Conservation (phyloP, 2,797 vertebrate species). For the Hippoglossus hippoglossus region DNA sequence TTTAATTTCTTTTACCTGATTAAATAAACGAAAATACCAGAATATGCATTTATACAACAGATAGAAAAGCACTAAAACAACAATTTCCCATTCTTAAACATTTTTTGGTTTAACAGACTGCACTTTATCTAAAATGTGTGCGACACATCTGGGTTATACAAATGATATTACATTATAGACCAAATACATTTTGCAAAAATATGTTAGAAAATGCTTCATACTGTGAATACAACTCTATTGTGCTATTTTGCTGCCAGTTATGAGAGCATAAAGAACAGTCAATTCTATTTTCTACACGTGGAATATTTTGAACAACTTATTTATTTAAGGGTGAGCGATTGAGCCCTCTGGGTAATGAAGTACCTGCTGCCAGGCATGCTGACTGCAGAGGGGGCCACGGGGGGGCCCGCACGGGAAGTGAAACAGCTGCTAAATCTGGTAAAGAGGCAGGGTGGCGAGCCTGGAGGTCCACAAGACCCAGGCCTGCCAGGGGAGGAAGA, state of each 20-base stretch:
- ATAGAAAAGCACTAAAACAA: background rate
- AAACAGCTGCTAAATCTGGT: slow-evolving; percentile 82
- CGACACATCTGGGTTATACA: background rate
- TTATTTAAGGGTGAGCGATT: slow-evolving; percentile 28
- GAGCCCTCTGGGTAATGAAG: slow-evolving; percentile 47
- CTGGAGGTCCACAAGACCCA: slow-evolving; percentile 82
- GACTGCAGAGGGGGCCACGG: slow-evolving; percentile 8
- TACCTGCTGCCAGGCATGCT: slow-evolving; percentile 77
- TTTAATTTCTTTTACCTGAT: background rate
- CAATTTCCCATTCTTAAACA: background rate
- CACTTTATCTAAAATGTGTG: background rate
- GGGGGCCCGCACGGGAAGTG: slow-evolving; percentile 54
- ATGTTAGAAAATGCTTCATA: background rate
- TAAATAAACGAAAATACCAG: background rate
- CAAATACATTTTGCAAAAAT: background rate
- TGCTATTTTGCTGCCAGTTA: background rate
- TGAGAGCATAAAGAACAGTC: slow-evolving; percentile 14
- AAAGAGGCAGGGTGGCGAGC: slow-evolving; percentile 81
- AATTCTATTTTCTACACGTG: background rate
- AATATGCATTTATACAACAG: background rate
- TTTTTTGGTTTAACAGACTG: background rate
- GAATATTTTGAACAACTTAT: slow-evolving; percentile 22
- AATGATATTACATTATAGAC: background rate
- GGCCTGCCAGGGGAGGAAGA: slow-evolving; percentile 72
- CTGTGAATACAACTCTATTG: background rate